Conservation (phyloP, 2,888 invertebrate genomes). For the Drosophila percnosoma region DNA sequence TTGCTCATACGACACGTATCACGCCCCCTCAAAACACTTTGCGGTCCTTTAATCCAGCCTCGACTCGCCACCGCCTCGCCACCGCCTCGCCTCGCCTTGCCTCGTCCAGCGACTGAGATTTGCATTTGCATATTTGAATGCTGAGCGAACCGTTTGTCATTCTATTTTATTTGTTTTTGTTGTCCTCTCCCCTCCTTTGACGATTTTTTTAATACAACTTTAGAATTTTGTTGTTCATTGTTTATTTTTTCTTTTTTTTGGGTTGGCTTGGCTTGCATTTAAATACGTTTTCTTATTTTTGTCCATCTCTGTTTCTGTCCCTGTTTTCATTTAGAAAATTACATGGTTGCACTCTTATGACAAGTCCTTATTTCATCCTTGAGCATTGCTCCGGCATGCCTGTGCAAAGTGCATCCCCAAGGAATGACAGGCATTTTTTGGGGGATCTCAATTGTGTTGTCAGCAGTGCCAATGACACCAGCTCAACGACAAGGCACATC, state of each 20-base stretch:
- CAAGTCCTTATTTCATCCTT: constrained; percentile 40
- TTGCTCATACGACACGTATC: constrained; percentile 63
- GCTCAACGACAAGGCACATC: neutral
- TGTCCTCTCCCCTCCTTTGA: constrained; percentile 12
- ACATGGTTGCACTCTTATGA: constrained; percentile 54
- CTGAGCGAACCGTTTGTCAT: constrained; percentile 60
- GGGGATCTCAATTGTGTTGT: constrained; percentile 8
- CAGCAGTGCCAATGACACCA: constrained; percentile 21
- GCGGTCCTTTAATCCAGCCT: constrained; percentile 23
- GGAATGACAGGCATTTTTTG: constrained; percentile 8
- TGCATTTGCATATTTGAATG: constrained; percentile 62
- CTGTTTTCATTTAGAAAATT: constrained; percentile 65
- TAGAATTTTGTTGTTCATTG: constrained; percentile 38
- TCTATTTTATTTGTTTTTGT: constrained; percentile 35
- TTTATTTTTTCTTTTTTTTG: constrained; percentile 26
- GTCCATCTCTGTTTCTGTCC: neutral
- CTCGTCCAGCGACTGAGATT: constrained; percentile 39
- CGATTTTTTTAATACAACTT: constrained; percentile 52
- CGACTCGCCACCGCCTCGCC: neutral
- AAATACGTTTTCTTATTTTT: constrained; percentile 34
- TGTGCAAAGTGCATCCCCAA: constrained; percentile 8
- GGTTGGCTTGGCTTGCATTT: constrained; percentile 45
- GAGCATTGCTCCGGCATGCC: constrained; percentile 11
- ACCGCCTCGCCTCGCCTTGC: constrained; percentile 1
- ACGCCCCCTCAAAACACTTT: constrained; percentile 23